Evolutionary conservation across 2,113 vertebrate genomes (phyloP).

Genomic region (Ginglymostoma cirratum): DNA sequence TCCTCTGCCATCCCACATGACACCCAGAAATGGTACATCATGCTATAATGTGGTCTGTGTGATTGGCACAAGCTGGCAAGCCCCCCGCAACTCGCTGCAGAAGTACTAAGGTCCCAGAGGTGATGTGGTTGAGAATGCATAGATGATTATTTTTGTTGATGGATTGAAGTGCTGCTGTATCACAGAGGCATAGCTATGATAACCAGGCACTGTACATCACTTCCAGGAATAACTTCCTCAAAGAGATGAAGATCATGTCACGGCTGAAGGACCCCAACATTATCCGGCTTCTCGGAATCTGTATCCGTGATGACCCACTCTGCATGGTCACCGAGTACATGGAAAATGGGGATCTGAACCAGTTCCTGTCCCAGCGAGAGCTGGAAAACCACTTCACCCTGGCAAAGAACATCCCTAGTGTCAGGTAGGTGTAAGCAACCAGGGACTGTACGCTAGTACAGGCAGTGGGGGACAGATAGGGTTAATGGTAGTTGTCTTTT

Average conservation of each 20-base stretch:
- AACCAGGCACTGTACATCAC: neutral
- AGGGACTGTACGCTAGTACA: neutral
- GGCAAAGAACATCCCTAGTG: conserved; percentile 50
- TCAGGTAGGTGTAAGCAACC: conserved; percentile 44
- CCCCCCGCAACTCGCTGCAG: neutral
- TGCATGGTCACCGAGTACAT: conserved; percentile 67
- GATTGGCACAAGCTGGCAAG: neutral
- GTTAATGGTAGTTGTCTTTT: too few species aligned
- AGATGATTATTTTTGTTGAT: too few species aligned
- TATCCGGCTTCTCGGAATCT: conserved; percentile 74
- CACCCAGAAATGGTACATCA: neutral
- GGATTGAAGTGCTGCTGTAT: neutral
- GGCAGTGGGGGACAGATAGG: too few species aligned
- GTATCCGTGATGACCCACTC: conserved; percentile 66
- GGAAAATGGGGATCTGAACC: conserved; percentile 65
- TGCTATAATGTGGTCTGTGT: too few species aligned
- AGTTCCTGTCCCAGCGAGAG: conserved; percentile 69
- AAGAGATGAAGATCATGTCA: conserved; percentile 80
- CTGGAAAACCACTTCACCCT: conserved; percentile 63
- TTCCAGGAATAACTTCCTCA: conserved; percentile 71
- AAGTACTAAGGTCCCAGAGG: neutral
- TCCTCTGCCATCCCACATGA: neutral
- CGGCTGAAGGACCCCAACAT: conserved; percentile 74
- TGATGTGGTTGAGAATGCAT: neutral
- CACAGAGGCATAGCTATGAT: neutral